These are phyloP conservation scores for Nymphalis polychloros DNA, from an alignment of 2,888 invertebrate species.

Conservation along the genomic window DNA sequence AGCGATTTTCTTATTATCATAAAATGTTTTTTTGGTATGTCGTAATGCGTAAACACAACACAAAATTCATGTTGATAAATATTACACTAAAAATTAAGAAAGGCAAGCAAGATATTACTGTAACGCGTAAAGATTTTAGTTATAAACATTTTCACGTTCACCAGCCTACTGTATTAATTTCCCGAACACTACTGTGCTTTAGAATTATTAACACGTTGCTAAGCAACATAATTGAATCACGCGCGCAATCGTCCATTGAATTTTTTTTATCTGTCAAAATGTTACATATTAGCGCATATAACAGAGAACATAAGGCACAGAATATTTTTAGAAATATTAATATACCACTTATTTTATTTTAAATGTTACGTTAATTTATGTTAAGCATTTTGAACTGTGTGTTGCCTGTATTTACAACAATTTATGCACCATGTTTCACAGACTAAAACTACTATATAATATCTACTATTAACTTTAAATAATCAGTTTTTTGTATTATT, in stretches of 20 bases:
- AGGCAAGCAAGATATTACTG: not conserved
- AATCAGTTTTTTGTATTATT: too few species aligned
- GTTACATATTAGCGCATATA: not conserved
- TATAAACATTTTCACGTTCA: conserved; percentile 21
- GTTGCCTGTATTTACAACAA: too few species aligned
- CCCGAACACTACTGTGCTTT: conserved; percentile 57
- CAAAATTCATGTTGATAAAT: not conserved
- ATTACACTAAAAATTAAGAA: not conserved
- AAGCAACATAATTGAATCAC: conserved; percentile 74
- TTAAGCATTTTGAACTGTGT: too few species aligned
- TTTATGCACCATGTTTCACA: too few species aligned
- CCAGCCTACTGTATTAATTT: conserved; percentile 26
- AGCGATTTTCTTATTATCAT: conserved; percentile 11
- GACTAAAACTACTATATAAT: too few species aligned
- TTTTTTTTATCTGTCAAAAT: conserved; percentile 5
- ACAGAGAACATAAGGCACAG: not conserved
- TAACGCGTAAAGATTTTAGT: conserved; percentile 10
- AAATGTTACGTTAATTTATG: too few species aligned
- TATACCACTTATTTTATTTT: too few species aligned
- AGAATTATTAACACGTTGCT: conserved; percentile 65
- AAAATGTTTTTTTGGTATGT: not conserved
- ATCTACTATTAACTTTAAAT: too few species aligned
- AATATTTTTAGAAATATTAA: too few species aligned
- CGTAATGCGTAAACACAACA: not conserved
- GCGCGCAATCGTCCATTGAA: conserved; percentile 51